These are phyloP conservation scores for Elgonia sp. DNA, from an alignment of 2,888 invertebrate genomes.

Conservation along the genomic window DNA sequence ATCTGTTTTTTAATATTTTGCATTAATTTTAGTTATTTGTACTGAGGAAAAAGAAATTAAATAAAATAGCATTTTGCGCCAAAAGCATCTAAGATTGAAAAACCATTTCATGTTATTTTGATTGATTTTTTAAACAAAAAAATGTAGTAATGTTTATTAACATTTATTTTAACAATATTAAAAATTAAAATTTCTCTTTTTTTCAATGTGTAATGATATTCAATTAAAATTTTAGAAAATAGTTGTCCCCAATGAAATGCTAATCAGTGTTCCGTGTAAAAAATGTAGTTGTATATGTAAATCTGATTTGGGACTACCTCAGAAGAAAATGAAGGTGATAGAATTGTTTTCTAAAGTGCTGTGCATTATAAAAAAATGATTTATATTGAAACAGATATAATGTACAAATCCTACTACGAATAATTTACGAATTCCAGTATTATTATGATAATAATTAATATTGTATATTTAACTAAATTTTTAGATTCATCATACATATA, in stretches of 20 bases:
- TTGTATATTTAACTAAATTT: not conserved
- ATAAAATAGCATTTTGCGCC: too few species aligned
- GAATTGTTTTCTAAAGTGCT: not conserved
- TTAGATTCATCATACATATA: not conserved
- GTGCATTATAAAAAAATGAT: not conserved
- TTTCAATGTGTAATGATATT: not conserved
- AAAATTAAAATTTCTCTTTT: not conserved
- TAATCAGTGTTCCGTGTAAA: conserved; percentile 23
- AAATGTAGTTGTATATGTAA: conserved; percentile 3
- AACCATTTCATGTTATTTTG: too few species aligned
- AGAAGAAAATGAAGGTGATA: conserved; percentile 1
- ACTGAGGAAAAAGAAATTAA: too few species aligned
- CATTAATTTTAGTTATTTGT: not conserved
- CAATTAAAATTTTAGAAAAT: not conserved
- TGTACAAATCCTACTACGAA: conserved; percentile 1
- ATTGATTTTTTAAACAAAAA: too few species aligned
- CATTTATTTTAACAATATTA: too few species aligned
- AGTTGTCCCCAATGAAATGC: not conserved
- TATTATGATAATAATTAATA: not conserved
- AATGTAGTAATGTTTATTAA: too few species aligned
- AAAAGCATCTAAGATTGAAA: too few species aligned
- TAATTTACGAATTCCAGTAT: not conserved
- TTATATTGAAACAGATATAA: not conserved
- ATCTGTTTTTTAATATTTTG: not conserved
- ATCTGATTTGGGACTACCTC: conserved; percentile 30